Conservation (phyloP, 2,888 invertebrate species). For the Tanytarsus gracilentus region DNA sequence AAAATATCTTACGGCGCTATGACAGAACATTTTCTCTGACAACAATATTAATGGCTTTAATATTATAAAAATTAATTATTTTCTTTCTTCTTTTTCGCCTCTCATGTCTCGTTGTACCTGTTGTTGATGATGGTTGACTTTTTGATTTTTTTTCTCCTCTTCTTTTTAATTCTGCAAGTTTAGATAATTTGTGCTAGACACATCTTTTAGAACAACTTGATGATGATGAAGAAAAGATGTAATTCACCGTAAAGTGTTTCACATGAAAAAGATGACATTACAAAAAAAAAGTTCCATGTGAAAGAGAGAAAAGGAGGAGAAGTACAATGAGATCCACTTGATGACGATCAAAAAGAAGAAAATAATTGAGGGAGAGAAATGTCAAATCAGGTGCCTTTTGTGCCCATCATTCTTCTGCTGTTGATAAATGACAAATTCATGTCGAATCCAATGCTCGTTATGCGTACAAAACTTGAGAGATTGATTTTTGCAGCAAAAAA, state of each 20-base stretch:
- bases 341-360: slow-evolving; percentile 15
- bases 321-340: slow-evolving; percentile 18
- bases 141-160: not conserved
- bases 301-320: too few relatives aligned
- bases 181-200: not conserved
- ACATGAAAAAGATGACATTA: slow-evolving; percentile 22
- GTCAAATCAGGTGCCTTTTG: slow-evolving; percentile 25
- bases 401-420: not conserved
- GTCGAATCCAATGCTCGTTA: not conserved
- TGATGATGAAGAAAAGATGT: too few relatives aligned
- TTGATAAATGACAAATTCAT: slow-evolving; percentile 24
- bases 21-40: slow-evolving; percentile 28
- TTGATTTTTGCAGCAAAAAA: too few relatives aligned
- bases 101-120: slow-evolving; percentile 14
- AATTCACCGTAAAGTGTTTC: slow-evolving; percentile 16
- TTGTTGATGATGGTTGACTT: slow-evolving; percentile 27
- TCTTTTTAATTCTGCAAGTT: slow-evolving; percentile 18
- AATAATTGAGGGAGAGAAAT: slow-evolving; percentile 5
- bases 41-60: slow-evolving; percentile 29
- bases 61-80: slow-evolving; percentile 29
- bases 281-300: too few relatives aligned
- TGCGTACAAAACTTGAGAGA: not conserved
- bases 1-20: slow-evolving; percentile 27
- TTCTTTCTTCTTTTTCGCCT: slow-evolving; percentile 5
- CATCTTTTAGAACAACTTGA: too few relatives aligned